Evolutionary conservation across 2,888 invertebrate genomes (phyloP).

Genomic region (Myopa tessellatipennis): DNA sequence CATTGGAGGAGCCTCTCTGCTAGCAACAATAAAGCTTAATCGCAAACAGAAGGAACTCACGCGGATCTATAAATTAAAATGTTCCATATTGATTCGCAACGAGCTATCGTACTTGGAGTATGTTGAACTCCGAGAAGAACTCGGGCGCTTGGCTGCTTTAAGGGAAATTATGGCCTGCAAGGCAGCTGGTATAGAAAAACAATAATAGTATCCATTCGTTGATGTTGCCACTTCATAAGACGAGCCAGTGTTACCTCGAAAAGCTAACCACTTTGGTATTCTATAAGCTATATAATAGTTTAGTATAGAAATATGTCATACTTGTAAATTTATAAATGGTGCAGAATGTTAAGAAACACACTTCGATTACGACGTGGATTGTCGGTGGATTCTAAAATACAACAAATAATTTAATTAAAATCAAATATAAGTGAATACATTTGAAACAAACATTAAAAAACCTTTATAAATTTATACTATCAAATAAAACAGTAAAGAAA

Average conservation of each 20-base stretch:
- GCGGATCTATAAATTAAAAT: conserved; percentile 57
- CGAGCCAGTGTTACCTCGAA: too few species aligned
- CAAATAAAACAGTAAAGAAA: background rate
- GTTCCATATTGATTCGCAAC: conserved; percentile 53
- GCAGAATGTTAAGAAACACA: too few species aligned
- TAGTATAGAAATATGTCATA: too few species aligned
- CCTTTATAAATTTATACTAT: background rate
- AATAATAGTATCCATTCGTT: background rate
- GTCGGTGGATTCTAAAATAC: background rate
- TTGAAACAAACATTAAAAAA: background rate
- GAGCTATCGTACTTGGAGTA: conserved; percentile 60
- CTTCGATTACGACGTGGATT: background rate
- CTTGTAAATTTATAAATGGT: too few species aligned
- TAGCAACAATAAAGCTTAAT: conserved; percentile 38
- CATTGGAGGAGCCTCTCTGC: conserved; percentile 21
- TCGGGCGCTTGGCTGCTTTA: conserved; percentile 54
- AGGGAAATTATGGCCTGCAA: conserved; percentile 51
- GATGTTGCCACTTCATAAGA: too few species aligned
- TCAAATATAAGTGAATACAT: background rate
- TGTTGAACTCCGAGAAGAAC: conserved; percentile 55
- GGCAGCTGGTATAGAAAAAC: conserved; percentile 10
- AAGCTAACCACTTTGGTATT: too few species aligned
- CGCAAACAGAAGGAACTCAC: conserved; percentile 56
- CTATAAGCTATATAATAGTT: too few species aligned
- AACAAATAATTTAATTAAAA: background rate